Base-by-base conservation (phyloP, 2,797 vertebrate genomes). In the Lutra lutra region DNA sequence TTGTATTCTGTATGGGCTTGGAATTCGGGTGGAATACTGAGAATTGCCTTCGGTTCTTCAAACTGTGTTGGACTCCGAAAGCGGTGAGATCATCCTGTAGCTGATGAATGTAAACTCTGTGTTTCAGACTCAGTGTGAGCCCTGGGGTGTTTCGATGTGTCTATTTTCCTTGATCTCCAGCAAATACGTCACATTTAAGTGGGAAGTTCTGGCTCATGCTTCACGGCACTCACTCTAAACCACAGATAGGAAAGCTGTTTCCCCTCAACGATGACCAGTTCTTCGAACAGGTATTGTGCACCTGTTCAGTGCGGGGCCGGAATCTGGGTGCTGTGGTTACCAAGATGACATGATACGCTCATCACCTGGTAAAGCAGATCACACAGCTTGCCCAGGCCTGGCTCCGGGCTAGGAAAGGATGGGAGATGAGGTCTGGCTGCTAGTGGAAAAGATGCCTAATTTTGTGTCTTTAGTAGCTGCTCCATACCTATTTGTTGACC, bases 301-400 rank as follows among this genome's bases (percentile, higher is more conserved):
- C 40, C 51, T 27, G 0, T 10, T 48, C 17, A 58, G 38, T 5
- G 4, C 25, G 27, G 35, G 43, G 35, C 25, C 27, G 7, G 0
- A 23, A 13, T 8, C 20, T 14, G 14, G 54, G 29, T 40, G 32
- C 75, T 9, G 51, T 18, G 32, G 15, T 32, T 32, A 46, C 73
- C 6, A 27, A 62, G n/a, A 14, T 60, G 48, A 56, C 11, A 20
- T n/a, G 72, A 23, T n/a, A 1, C 0, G 7, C 18, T 17, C 68
- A 17, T 8, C 7, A 8, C 38, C 4, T 14, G 46, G 32, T 12
- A n/a, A 9, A 27, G 18, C 23, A 9, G 14, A 29, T 46, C 0
- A 2, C 73, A 18, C 4, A 27, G 73, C 43, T 46, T 15, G 0
- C 43, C 43, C 25, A 43, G 70, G 70, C 23, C 70, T 43, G 70